Base-by-base conservation (phyloP, 2,113 vertebrate species). In the Hemiprocne comata region DNA sequence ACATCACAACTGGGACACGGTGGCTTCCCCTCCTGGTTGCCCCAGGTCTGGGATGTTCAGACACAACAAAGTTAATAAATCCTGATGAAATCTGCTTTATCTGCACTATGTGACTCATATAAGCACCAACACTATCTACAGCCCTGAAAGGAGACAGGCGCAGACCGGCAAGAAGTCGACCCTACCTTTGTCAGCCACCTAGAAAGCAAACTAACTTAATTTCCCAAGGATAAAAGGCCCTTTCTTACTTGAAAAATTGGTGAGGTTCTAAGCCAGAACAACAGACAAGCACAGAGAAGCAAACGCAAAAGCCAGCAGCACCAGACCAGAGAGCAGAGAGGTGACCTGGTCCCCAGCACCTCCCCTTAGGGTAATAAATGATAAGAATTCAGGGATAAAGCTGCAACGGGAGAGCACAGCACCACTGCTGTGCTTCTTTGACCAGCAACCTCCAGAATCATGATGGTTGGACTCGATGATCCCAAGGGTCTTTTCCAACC, bases 301-400 rank as follows among this genome's bases (percentile, higher is more conserved):
- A 6, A 46, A 33, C 1, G 17, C 20, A 38, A 42, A 23, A n/a
- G 55, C n/a, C 58, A 55, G 66, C 4, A 3, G 64, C 57, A 57
- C 13, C 2, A 0, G 46, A 36, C 7, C 1, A 0, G 19, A 18
- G 48, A 85, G 80, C 29, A 8, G 8, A 0, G 24, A 15, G n/a
- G 36, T 24, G 60, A 11, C 61, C 57, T 17, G 64, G 48, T 64
- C 64, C 34, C 51, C 93, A 70, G 46, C 46, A 51, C 2, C 19
- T 44, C 46, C 66, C 79, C 62, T 1, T 2, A 28, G 33, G 50
- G 55, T 8, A 24, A 87, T 10, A 60, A 80, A 73, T 1, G 2
- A 20, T 2, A 13, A 53, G 26, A 26, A 70, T 14, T 19, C 13
- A 24, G 64, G 79, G 38, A 5, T 19, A 57, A 40, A n/a, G 5